Evolutionary conservation across 2,797 vertebrate species (phyloP).

Genomic region (Hipposideros larvatus): DNA sequence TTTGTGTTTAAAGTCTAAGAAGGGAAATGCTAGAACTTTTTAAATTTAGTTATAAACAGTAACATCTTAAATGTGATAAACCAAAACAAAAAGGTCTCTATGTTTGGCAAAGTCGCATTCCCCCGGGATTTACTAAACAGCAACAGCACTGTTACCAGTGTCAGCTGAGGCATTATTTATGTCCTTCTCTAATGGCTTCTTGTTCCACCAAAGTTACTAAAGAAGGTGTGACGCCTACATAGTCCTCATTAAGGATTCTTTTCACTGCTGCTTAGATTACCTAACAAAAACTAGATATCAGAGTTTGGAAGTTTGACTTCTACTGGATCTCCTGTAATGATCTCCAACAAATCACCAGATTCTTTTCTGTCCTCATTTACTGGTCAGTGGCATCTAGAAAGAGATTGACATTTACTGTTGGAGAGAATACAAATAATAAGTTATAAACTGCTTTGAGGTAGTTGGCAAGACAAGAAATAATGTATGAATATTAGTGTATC

Average conservation of each 20-base stretch:
- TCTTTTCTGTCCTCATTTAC: slow-evolving; percentile 50
- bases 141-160: slow-evolving; percentile 65
- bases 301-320: slow-evolving; percentile 55
- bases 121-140: slow-evolving; percentile 67
- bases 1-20: slow-evolving; percentile 66
- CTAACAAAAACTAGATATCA: slow-evolving; percentile 39
- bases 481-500: slow-evolving; percentile 6
- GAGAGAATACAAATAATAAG: slow-evolving; percentile 47
- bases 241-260: slow-evolving; percentile 64
- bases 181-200: slow-evolving; percentile 63
- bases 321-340: slow-evolving; percentile 8
- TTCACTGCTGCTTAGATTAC: slow-evolving; percentile 56
- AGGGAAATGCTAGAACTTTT: slow-evolving; percentile 48
- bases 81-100: slow-evolving; percentile 70
- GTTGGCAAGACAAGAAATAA: slow-evolving; percentile 31
- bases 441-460: slow-evolving; percentile 31
- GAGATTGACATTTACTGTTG: slow-evolving; percentile 44
- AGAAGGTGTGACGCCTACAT: slow-evolving; percentile 37
- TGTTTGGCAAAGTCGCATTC: slow-evolving; percentile 66
- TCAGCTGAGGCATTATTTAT: slow-evolving; percentile 71
- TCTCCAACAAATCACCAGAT: neutral
- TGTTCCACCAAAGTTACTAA: slow-evolving; percentile 62
- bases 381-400: slow-evolving; percentile 29
- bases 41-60: slow-evolving; percentile 61
- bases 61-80: slow-evolving; percentile 72